Conservation (phyloP, 2,797 vertebrate species). For the Sandelia bainsii region DNA sequence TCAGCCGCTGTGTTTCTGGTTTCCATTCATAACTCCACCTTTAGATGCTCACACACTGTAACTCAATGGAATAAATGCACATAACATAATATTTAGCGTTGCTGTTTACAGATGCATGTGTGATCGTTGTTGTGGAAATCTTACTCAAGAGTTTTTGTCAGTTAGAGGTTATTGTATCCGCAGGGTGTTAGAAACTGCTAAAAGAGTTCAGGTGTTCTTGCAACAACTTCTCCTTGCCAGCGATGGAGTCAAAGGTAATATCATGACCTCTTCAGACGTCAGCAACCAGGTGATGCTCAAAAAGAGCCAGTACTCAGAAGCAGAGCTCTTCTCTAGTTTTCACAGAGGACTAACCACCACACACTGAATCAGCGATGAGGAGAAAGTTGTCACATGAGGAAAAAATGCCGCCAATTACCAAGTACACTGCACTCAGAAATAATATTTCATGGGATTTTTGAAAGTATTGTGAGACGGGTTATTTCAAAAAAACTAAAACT, state of each 20-base stretch:
- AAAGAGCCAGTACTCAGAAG: no score
- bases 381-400: conserved; percentile 42
- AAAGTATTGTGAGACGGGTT: conserved; percentile 21
- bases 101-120: neutral
- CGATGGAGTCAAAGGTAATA: neutral
- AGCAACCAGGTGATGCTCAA: neutral
- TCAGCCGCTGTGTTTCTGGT: no score
- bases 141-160: conserved; percentile 7
- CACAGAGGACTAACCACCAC: conserved; percentile 26
- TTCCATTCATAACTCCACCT: no score
- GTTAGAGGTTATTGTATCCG: conserved; percentile 7
- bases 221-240: conserved; percentile 2
- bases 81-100: neutral
- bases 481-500: conserved; percentile 29
- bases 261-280: neutral
- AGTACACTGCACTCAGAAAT: conserved; percentile 38
- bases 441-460: conserved; percentile 42
- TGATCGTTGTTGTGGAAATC: neutral
- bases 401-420: conserved; percentile 57
- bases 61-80: no score
- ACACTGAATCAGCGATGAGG: conserved; percentile 4
- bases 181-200: neutral
- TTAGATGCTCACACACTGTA: no score
- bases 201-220: conserved; percentile 4
- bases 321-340: neutral